Percentiles rank a stretch among this genome's conserved stretches.
Evolutionary conservation across 2,113 vertebrate species (phyloP).

Genomic region (Oryzias curvinotus): DNA sequence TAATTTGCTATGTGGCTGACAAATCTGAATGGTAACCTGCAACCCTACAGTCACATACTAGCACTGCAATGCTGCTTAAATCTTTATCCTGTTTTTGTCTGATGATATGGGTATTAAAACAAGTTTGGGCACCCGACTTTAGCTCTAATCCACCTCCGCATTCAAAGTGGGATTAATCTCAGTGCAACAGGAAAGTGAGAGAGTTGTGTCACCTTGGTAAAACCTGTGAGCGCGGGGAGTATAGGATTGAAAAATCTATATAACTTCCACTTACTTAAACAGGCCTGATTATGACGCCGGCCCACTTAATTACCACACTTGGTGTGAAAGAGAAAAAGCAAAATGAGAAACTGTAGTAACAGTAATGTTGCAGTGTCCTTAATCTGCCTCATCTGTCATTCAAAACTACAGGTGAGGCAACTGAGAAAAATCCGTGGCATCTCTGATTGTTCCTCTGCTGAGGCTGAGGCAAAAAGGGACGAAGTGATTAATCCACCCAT

Average conservation of each 20-base stretch:
- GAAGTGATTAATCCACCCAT: slow-evolving; percentile 66
- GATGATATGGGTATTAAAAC: slow-evolving; percentile 76
- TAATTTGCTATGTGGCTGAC: slow-evolving; percentile 74
- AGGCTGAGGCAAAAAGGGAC: slow-evolving; percentile 59
- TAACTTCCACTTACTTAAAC: slow-evolving; percentile 35
- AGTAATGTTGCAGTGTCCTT: slow-evolving; percentile 57
- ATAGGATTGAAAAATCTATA: slow-evolving; percentile 65
- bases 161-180: slow-evolving; percentile 73
- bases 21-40: slow-evolving; percentile 70
- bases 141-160: slow-evolving; percentile 74
- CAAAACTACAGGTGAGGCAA: slow-evolving; percentile 58
- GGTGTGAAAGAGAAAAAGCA: slow-evolving; percentile 36
- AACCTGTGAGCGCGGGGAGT: slow-evolving; percentile 40
- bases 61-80: slow-evolving; percentile 58
- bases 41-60: slow-evolving; percentile 61
- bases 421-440: slow-evolving; percentile 43
- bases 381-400: slow-evolving; percentile 67
- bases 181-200: slow-evolving; percentile 39
- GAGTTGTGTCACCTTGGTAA: slow-evolving; percentile 71
- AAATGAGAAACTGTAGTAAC: slow-evolving; percentile 35
- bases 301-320: slow-evolving; percentile 58
- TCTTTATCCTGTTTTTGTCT: slow-evolving; percentile 75
- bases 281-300: slow-evolving; percentile 31
- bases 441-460: slow-evolving; percentile 55
- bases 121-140: slow-evolving; percentile 69